These are phyloP conservation scores for Frankliniella intonsa DNA, from an alignment of 2,888 invertebrate genomes.

Conservation along the genomic window DNA sequence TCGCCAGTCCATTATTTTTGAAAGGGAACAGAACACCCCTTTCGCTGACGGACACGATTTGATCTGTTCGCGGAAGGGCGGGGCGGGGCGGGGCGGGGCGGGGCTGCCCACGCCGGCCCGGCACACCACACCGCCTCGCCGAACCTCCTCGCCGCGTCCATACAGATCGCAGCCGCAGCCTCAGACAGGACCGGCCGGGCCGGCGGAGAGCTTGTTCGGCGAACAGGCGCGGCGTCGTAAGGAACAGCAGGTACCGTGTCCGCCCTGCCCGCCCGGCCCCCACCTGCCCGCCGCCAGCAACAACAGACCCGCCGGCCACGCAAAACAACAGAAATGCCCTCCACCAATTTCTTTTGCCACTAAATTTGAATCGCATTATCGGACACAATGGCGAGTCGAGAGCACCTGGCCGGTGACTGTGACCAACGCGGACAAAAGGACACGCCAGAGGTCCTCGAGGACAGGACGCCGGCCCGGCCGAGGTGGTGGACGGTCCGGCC, in stretches of 20 bases:
- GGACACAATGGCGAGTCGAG: slow-evolving; percentile 10
- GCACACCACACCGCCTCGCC: not conserved
- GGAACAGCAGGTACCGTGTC: not conserved
- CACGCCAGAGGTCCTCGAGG: too few species aligned
- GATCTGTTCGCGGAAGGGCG: not conserved
- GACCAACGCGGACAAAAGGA: not conserved
- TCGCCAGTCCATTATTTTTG: too few species aligned
- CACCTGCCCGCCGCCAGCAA: not conserved
- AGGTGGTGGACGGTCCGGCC: not conserved
- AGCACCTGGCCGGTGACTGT: not conserved
- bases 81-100: not conserved
- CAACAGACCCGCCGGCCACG: not conserved
- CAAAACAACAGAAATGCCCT: not conserved
- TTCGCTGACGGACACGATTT: not conserved
- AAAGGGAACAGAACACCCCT: too few species aligned
- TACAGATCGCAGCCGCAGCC: too few species aligned
- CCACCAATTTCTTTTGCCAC: slow-evolving; percentile 6
- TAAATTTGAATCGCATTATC: slow-evolving; percentile 22
- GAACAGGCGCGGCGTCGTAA: not conserved
- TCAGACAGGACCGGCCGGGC: too few species aligned
- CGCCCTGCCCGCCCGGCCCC: not conserved
- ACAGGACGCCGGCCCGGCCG: not conserved
- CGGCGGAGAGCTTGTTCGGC: not conserved
- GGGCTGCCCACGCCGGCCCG: not conserved
- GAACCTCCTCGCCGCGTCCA: not conserved